phyloP scores from a whole-genome alignment of 1,140 invertebrate species.

The Whitmania pigra region DNA sequence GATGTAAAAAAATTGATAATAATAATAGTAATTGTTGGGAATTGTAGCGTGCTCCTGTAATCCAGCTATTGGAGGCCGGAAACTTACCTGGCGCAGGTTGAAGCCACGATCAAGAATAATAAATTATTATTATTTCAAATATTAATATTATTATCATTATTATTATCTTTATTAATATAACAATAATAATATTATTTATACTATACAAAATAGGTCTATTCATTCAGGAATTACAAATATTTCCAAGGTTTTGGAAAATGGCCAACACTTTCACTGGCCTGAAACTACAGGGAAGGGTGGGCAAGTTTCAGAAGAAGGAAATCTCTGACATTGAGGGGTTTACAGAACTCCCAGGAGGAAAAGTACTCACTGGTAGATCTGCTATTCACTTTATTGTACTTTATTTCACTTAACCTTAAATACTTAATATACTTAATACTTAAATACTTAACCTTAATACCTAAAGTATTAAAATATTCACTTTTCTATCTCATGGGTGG shows the following conservation, averaged over 20 bases:
- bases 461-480: not conserved
- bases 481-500: not conserved
- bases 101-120: too few species aligned
- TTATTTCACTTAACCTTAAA: not conserved
- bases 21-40: too few species aligned
- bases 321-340: conserved; percentile 72
- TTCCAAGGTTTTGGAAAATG: conserved; percentile 70
- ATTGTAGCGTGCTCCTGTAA: too few species aligned
- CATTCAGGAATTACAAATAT: conserved; percentile 1
- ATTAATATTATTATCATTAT: too few species aligned
- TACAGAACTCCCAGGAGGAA: conserved; percentile 70
- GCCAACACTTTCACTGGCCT: conserved; percentile 72
- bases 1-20: not conserved
- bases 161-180: too few species aligned
- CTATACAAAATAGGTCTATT: too few species aligned
- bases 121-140: conserved; percentile 13
- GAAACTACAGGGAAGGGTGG: conserved; percentile 69
- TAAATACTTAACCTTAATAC: not conserved
- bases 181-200: too few species aligned
- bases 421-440: not conserved
- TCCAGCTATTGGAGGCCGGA: too few species aligned
- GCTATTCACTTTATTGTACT: not conserved
- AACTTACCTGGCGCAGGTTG: too few species aligned
- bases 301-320: conserved; percentile 76
- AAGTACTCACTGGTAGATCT: conserved; percentile 44